Conservation (phyloP, 2,797 vertebrate species). For the Oreonectes daqikongensis region DNA sequence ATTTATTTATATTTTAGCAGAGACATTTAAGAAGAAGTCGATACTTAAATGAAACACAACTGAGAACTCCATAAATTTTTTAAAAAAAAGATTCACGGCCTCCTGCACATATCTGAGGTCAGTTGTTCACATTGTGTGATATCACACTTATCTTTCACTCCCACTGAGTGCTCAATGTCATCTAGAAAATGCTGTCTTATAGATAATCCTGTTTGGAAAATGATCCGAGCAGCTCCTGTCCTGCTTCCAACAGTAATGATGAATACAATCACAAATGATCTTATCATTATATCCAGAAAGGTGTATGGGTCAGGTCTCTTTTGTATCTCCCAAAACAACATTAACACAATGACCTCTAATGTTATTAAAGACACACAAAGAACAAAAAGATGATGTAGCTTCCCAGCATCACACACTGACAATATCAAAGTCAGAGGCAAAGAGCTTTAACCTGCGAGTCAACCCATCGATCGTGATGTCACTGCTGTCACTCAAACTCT, state of each 20-base stretch:
- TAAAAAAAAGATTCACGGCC: too few relatives aligned
- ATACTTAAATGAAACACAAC: too few relatives aligned
- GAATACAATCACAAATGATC: background rate
- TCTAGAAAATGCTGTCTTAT: background rate
- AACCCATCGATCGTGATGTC: constrained; percentile 28
- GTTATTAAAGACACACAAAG: constrained; percentile 17
- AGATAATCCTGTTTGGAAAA: background rate
- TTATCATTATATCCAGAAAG: background rate
- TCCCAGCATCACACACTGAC: background rate
- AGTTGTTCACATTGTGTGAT: background rate
- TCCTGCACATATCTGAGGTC: background rate
- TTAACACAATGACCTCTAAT: constrained; percentile 11
- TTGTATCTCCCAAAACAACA: constrained; percentile 10
- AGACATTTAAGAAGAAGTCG: too few relatives aligned
- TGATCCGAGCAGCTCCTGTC: background rate
- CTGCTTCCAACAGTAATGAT: background rate
- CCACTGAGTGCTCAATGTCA: background rate
- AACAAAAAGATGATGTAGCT: constrained; percentile 29
- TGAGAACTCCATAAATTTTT: too few relatives aligned
- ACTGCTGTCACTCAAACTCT: constrained; percentile 16
- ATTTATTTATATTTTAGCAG: too few relatives aligned
- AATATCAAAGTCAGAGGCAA: constrained; percentile 8
- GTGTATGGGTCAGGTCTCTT: background rate
- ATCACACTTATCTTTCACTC: background rate
- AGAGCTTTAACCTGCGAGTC: constrained; percentile 1